These are phyloP conservation scores for Hozukius guyotensis DNA, from an alignment of 2,797 vertebrate genomes.

Conservation along the genomic window DNA sequence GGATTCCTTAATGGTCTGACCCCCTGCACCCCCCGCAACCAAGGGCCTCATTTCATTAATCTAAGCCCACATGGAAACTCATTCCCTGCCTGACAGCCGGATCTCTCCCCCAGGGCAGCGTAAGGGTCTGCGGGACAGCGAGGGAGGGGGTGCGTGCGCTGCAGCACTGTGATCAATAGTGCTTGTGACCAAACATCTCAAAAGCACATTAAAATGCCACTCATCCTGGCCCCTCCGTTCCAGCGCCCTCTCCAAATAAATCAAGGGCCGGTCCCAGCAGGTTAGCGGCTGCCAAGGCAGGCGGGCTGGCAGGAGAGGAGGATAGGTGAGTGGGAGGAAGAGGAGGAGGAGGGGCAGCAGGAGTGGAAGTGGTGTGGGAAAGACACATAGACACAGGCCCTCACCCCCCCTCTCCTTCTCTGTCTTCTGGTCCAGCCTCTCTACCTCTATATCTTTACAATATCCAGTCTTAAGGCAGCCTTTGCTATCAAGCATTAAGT, in stretches of 20 bases:
- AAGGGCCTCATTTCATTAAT: conserved; percentile 84
- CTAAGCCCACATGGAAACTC: conserved; percentile 81
- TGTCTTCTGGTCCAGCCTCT: conserved; percentile 16
- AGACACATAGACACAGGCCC: conserved; percentile 44
- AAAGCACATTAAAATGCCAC: conserved; percentile 89
- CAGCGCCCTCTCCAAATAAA: conserved; percentile 83
- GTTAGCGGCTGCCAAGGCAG: conserved; percentile 71
- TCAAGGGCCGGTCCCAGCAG: conserved; percentile 80
- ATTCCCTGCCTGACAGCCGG: conserved; percentile 84
- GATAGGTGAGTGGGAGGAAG: conserved; percentile 47
- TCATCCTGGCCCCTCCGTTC: conserved; percentile 78
- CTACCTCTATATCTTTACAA: conserved; percentile 35
- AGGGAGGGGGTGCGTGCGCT: conserved; percentile 42
- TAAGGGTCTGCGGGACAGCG: conserved; percentile 64
- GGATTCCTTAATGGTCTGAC: conserved; percentile 85
- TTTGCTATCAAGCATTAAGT: conserved; percentile 10
- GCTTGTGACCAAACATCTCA: conserved; percentile 87
- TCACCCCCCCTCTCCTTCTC: neutral
- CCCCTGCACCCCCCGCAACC: conserved; percentile 71
- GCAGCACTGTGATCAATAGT: conserved; percentile 84
- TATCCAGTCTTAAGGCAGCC: conserved; percentile 31
- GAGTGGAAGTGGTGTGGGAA: conserved; percentile 41
- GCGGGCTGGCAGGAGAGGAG: conserved; percentile 51
- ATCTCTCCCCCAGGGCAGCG: conserved; percentile 65
- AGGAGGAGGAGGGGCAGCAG: neutral